Evolutionary conservation across 2,113 vertebrate genomes (phyloP), one percentile per base, ranked within the genome.

Genomic region (Galbula dea): DNA sequence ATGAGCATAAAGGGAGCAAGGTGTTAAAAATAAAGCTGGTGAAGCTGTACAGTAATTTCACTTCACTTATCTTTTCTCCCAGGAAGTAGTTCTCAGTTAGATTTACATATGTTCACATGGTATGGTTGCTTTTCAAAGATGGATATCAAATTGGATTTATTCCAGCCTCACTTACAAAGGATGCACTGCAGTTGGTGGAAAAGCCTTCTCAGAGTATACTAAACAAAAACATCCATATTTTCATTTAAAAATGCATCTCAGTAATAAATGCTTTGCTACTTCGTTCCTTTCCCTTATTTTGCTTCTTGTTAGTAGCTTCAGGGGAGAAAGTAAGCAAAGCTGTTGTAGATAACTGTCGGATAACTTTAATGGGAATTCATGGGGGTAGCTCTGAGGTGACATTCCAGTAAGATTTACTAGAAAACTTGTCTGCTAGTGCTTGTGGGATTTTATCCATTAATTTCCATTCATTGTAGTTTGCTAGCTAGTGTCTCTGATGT

Each of bases 1-100:
- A 61, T 7, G 18, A 84, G 45, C 27, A 8, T 54, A 62, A 39
- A 43, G 66, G 77, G 77, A 91, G 43, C 54, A 61, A 52, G 32
- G n/a, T 62, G 81, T 94, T 97, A 97, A 97, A 97, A 97, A 97
- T 96, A 97, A 95, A 97, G 54, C 61, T 57, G 48, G 63, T 48
- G 45, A 80, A 75, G 84, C 72, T 95, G 82, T 30, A 51, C 65
- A 74, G 59, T 71, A 49, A 72, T 66, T 89, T 76, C n/a, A 19
- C 34, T 19, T 89, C 2, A 0, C 36, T 61, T 65, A 5, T 51
- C 36, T 58, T 77, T 88, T 63, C 65, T 91, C 27, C 17, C 0
- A 1, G 67, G n/a, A 73, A 80, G 51, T 34, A 83, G 61, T 29
- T 16, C 13, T 58, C 48, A 15, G n/a, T 39, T 62, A 54, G 18